Base-by-base conservation (phyloP, 2,797 vertebrate species). In the Myotis findleyi region DNA sequence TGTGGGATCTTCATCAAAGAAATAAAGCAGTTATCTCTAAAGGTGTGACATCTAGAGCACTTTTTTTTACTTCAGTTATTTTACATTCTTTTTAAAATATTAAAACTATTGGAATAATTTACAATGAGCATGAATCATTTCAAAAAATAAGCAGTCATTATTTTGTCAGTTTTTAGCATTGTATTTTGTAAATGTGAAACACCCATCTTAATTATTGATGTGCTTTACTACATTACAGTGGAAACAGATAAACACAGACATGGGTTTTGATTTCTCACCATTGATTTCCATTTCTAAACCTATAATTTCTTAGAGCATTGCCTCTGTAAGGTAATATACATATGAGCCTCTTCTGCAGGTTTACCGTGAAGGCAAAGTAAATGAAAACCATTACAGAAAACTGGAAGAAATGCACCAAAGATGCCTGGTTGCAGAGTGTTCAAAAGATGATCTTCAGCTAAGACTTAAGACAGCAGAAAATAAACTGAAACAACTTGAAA, bases 351-450 rank as follows among this genome's bases (percentile, higher is more conserved):
- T 94, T 94, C 85, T 96, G 93, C 86, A 99, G 99, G 95, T 99
- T 87, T 99, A 99, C 94, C 99, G 97, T 95, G 99, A 99, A 89
- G 98, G 99, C 47, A 97, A 97, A 96, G 98, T 96, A 18, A 98
- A 98, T 33, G 99, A 99, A 97, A 98, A 96, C 55, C 99, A 99
- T 97, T 98, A 97, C n/a, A 99, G 98, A 97, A 99, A 99, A 98
- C 98, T 99, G 2, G 99, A 99, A 95, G 98, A 98, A 59, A 98
- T 99, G 97, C 99, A 99, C 95, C 99, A 99, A 96, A 99, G 99
- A 92, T 99, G 98, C 86, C 98, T 99, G 18, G 98, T 98, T 79
- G 99, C 99, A 68, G 99, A 99, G 97, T 98, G 99, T 95, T 95
- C 98, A 49, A 99, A 98, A 97, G 99, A 99, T 80, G 99, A 99